Evolutionary conservation across 2,888 invertebrate species (phyloP).

Genomic region (Andrena bicolor): DNA sequence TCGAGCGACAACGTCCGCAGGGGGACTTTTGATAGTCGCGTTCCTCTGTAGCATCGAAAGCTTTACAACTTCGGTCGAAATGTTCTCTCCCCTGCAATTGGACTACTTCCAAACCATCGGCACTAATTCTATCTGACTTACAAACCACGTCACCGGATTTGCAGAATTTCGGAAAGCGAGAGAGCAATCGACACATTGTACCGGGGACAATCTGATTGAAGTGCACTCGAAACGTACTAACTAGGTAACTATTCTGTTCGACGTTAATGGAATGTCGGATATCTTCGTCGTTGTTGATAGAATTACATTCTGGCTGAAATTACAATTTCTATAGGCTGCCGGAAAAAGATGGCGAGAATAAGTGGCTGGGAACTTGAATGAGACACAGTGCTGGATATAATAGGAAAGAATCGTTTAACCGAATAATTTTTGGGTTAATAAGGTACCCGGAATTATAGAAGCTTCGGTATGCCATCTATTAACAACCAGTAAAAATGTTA

Average conservation of each 20-base stretch:
- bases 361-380: too few relatives aligned
- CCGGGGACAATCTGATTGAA: slow-evolving; percentile 34
- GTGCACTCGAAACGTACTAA: slow-evolving; percentile 9
- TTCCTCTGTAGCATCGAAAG: slow-evolving; percentile 36
- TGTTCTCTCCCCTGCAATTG: slow-evolving; percentile 28
- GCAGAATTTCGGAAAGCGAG: slow-evolving; percentile 40
- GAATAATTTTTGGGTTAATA: too few relatives aligned
- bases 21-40: slow-evolving; percentile 39
- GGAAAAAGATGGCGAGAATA: too few relatives aligned
- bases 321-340: neutral
- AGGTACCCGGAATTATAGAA: too few relatives aligned
- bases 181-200: slow-evolving; percentile 49
- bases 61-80: slow-evolving; percentile 53
- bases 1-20: slow-evolving; percentile 40
- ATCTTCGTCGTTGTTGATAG: neutral
- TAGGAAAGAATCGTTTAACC: too few relatives aligned
- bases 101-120: slow-evolving; percentile 58
- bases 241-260: slow-evolving; percentile 11
- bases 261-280: neutral
- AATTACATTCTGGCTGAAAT: neutral
- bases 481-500: too few relatives aligned
- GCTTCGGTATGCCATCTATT: too few relatives aligned
- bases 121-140: slow-evolving; percentile 55
- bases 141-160: slow-evolving; percentile 49
- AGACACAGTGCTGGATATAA: too few relatives aligned